Percentiles rank a stretch among this genome's conserved stretches.
phyloP scores from a whole-genome alignment of 2,888 invertebrate species.

The Lampropteryx suffumata region DNA sequence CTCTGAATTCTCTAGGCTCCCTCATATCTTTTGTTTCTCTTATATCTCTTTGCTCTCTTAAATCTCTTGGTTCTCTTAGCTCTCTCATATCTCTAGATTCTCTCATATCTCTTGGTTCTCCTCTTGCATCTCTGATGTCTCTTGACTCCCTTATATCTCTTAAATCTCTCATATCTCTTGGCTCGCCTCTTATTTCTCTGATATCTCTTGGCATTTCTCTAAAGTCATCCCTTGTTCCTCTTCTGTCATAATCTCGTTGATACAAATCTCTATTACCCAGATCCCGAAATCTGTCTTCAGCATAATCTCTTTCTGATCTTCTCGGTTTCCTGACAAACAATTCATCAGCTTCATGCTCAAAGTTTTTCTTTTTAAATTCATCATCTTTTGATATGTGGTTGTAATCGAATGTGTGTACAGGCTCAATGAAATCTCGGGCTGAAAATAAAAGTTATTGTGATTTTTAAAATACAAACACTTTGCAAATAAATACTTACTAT shows the following conservation, averaged over 20 bases:
- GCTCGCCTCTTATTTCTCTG: conserved; percentile 28
- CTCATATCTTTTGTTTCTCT: conserved; percentile 36
- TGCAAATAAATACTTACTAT: no score
- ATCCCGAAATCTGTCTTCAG: conserved; percentile 41
- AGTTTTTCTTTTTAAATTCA: conserved; percentile 60
- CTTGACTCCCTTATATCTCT: conserved; percentile 40
- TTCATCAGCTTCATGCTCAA: conserved; percentile 66
- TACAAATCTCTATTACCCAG: conserved; percentile 42
- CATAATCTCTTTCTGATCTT: conserved; percentile 41
- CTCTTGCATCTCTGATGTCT: conserved; percentile 18
- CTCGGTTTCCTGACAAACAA: conserved; percentile 57
- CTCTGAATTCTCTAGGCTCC: conserved; percentile 5
- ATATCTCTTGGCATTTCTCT: conserved; percentile 40
- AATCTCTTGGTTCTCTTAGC: conserved; percentile 7
- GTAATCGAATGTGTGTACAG: conserved; percentile 87
- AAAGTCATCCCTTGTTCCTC: conserved; percentile 45
- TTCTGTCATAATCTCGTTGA: conserved; percentile 49
- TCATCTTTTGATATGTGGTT: conserved; percentile 83
- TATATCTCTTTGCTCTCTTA: conserved; percentile 26
- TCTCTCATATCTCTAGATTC: conserved; percentile 9
- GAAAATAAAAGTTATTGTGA: conserved; percentile 34
- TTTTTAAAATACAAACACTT: no score
- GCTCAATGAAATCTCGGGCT: conserved; percentile 83
- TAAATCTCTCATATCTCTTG: conserved; percentile 33
- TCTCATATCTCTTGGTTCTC: conserved; percentile 5